Evolutionary conservation across 1,140 invertebrate species (phyloP).

Genomic region (Helicoverpa zea): DNA sequence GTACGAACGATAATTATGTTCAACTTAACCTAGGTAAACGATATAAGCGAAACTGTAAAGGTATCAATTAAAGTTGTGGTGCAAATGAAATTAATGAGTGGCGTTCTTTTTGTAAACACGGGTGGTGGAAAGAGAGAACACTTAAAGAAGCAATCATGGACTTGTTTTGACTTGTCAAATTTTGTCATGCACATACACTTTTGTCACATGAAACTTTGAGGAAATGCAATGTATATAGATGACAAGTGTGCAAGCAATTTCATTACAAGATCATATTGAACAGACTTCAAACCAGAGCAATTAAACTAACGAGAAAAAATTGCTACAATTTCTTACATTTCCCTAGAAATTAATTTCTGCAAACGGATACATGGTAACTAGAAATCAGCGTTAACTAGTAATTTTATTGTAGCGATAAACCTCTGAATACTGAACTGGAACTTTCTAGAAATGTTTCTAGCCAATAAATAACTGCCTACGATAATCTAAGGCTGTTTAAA

Average conservation of each 20-base stretch:
- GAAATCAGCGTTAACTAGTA: slow-evolving; percentile 31
- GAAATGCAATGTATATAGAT: too few relatives aligned
- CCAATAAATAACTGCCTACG: slow-evolving; percentile 28
- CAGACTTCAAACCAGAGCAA: too few relatives aligned
- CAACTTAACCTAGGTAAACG: slow-evolving; percentile 25
- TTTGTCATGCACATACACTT: too few relatives aligned
- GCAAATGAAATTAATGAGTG: too few relatives aligned
- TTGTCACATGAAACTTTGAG: too few relatives aligned
- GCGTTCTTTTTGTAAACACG: too few relatives aligned
- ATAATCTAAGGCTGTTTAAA: slow-evolving; percentile 23
- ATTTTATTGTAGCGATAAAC: slow-evolving; percentile 22
- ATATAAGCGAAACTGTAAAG: neutral
- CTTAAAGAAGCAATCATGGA: too few relatives aligned
- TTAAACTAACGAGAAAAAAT: neutral
- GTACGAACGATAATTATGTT: neutral
- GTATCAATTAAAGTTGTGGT: neutral
- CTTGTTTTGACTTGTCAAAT: too few relatives aligned
- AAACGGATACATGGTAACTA: slow-evolving; percentile 1
- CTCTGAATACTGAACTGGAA: neutral
- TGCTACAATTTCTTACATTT: neutral
- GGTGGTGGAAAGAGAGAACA: too few relatives aligned
- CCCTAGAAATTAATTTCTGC: neutral
- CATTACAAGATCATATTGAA: too few relatives aligned
- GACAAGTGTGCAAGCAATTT: too few relatives aligned
- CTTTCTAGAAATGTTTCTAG: slow-evolving; percentile 31